phyloP scores from a whole-genome alignment of 2,888 invertebrate species.

The Ectobius pallidus region DNA sequence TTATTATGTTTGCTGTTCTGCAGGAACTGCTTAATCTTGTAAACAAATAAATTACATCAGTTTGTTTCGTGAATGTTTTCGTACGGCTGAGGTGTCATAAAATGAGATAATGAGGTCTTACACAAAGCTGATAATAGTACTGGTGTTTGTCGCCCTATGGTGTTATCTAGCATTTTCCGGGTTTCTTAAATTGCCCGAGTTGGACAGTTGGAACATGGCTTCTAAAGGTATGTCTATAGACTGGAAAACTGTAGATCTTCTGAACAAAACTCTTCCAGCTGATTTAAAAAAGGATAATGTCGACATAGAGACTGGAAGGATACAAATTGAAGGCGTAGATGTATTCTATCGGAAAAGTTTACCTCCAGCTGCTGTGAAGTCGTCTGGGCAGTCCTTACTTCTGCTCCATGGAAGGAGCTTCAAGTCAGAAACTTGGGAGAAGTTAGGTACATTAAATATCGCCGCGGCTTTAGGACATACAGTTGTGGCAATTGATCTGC shows the following conservation, averaged over 20 bases:
- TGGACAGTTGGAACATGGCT: constrained; percentile 5
- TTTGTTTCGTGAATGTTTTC: too few relatives aligned
- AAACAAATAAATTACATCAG: too few relatives aligned
- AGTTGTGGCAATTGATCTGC: constrained; percentile 57
- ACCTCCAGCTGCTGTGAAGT: constrained; percentile 35
- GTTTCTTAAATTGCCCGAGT: not conserved
- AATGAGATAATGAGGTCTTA: constrained; percentile 1
- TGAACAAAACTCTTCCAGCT: constrained; percentile 30
- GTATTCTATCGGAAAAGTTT: constrained; percentile 46
- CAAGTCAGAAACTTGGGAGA: constrained; percentile 55
- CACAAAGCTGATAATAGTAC: not conserved
- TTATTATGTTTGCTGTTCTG: too few relatives aligned
- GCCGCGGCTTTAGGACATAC: constrained; percentile 54
- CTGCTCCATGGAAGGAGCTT: constrained; percentile 58
- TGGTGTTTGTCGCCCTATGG: not conserved
- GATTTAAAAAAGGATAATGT: constrained; percentile 21
- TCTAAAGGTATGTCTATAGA: not conserved
- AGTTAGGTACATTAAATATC: constrained; percentile 53
- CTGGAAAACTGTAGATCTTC: constrained; percentile 39
- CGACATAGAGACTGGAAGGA: constrained; percentile 14
- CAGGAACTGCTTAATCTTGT: too few relatives aligned
- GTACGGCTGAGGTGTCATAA: not conserved
- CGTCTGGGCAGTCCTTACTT: constrained; percentile 49
- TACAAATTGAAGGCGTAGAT: constrained; percentile 33
- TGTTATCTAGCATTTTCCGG: constrained; percentile 3